Percentiles rank a stretch among this genome's conserved stretches.
Conservation (phyloP, 2,113 vertebrate genomes). For the Psammodynastes pulverulentus region DNA sequence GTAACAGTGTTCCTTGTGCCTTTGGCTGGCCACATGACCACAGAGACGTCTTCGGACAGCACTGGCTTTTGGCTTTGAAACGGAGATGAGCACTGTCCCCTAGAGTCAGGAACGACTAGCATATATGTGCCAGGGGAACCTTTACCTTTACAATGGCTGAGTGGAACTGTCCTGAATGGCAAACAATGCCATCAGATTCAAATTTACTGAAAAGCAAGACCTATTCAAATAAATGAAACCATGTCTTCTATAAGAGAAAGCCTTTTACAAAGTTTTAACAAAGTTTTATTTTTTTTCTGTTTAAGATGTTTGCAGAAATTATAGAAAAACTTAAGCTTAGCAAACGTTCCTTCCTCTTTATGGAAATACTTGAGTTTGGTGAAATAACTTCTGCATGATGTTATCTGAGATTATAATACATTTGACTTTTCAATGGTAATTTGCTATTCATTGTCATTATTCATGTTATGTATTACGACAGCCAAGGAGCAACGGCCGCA, state of each 20-base stretch:
- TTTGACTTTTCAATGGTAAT: not conserved
- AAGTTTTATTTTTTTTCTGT: constrained; percentile 5
- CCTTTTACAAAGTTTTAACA: not conserved
- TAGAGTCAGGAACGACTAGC: too few species aligned
- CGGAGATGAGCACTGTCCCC: too few species aligned
- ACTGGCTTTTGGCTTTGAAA: too few species aligned
- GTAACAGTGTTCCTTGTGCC: too few species aligned
- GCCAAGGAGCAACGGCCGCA: too few species aligned
- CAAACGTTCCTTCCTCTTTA: not conserved
- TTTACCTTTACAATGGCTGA: not conserved
- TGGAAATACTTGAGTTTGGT: not conserved
- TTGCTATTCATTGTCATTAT: not conserved
- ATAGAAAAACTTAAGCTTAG: not conserved
- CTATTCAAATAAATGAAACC: not conserved
- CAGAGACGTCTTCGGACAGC: too few species aligned
- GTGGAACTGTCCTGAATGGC: not conserved
- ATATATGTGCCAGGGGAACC: too few species aligned
- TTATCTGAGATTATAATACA: not conserved
- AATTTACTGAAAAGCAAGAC: not conserved
- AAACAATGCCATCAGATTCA: not conserved
- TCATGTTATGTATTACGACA: too few species aligned
- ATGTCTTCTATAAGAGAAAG: constrained; percentile 8
- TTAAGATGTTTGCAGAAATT: not conserved
- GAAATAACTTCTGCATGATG: not conserved
- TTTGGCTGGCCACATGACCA: too few species aligned